phyloP scores from a whole-genome alignment of 2,113 vertebrate genomes.

The Hypomesus transpacificus region DNA sequence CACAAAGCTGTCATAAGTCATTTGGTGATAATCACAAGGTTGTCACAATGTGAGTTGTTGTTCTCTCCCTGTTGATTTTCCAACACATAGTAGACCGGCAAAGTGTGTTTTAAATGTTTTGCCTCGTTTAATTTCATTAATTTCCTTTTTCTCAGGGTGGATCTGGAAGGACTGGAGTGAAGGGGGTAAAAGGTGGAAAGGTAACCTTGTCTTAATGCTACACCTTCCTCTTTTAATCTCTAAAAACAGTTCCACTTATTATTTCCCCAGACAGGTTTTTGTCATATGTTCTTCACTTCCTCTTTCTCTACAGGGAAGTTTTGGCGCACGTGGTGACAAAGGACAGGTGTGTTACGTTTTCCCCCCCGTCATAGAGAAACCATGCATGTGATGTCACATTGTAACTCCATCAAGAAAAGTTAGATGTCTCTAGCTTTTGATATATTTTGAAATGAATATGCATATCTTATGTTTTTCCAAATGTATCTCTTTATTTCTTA shows the following conservation, averaged over 20 bases:
- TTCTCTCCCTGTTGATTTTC: neutral
- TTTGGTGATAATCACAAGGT: neutral
- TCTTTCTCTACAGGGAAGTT: conserved; percentile 49
- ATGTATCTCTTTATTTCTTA: neutral
- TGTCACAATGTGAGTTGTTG: neutral
- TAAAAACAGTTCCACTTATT: no score
- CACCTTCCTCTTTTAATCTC: neutral
- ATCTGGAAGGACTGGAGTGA: conserved; percentile 54
- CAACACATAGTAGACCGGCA: neutral
- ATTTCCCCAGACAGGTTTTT: neutral
- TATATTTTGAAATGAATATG: no score
- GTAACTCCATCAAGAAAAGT: no score
- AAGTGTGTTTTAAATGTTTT: neutral
- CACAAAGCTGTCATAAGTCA: neutral
- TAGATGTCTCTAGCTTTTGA: no score
- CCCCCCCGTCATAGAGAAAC: conserved; percentile 8
- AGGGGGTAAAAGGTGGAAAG: conserved; percentile 68
- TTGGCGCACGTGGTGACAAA: conserved; percentile 69
- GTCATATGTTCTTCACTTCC: conserved; percentile 12
- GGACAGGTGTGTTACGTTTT: conserved; percentile 63
- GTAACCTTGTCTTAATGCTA: conserved; percentile 36
- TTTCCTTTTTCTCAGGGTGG: conserved; percentile 54
- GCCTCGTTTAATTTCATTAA: neutral
- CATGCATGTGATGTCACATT: neutral
- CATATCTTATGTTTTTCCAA: no score